Conservation (phyloP, 2,113 vertebrate genomes). For the Cepphus grylle region DNA sequence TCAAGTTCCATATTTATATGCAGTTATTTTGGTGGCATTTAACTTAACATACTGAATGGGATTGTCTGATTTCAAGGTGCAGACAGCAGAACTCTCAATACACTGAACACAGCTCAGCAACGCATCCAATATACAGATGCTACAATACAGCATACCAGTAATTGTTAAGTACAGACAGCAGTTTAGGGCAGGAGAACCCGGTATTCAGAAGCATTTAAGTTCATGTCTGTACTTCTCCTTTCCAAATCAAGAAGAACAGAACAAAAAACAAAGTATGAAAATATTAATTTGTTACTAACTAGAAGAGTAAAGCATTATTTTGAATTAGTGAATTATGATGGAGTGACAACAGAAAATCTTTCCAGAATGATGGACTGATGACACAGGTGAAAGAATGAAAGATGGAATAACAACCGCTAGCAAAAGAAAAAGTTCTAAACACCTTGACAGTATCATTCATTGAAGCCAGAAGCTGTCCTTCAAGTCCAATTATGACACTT, state of each 20-base stretch:
- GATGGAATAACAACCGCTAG: background rate
- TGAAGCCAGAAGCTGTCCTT: background rate
- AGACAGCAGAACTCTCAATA: background rate
- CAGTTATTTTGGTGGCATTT: background rate
- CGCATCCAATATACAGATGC: background rate
- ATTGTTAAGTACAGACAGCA: background rate
- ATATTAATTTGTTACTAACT: background rate
- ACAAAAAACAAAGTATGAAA: background rate
- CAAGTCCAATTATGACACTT: background rate
- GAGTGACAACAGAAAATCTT: background rate
- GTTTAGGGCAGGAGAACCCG: constrained; percentile 4
- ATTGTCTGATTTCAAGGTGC: background rate
- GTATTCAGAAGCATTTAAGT: background rate
- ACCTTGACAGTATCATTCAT: background rate
- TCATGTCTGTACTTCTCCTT: background rate
- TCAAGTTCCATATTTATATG: background rate
- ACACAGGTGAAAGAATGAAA: background rate
- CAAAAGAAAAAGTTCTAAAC: background rate
- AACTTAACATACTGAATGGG: background rate
- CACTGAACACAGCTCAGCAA: background rate
- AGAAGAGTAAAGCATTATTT: background rate
- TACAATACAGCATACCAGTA: background rate
- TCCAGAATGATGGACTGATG: background rate
- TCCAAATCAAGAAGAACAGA: background rate
- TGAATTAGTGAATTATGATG: background rate